Evolutionary conservation across 2,888 invertebrate genomes (phyloP), one percentile per base, ranked within the genome.

Genomic region (Crepidodera aurea): DNA sequence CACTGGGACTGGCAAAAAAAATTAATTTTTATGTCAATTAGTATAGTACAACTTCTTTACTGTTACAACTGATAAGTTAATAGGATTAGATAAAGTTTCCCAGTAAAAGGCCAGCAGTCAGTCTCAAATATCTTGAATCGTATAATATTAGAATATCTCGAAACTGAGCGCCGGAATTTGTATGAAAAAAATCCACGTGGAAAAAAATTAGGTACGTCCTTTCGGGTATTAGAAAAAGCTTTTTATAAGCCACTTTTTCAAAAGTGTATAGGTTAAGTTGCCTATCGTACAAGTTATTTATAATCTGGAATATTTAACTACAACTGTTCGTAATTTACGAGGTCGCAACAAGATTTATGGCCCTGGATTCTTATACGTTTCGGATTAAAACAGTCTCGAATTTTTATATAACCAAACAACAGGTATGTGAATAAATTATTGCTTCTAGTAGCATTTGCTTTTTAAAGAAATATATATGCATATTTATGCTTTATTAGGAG

Each of bases 311-410:
- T 82, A 82, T 81, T 82, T 80, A 79, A 81, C 79, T 80, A 81
- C 82, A 81, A 81, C 81, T 79, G 81, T 81, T 79, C 77, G 79
- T 81, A 79, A 82, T 81, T 82, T 82, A 82, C 81, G 82, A 82
- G 82, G 81, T 82, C 82, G 81, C 78, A 73, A 67, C 73, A 75
- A 81, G 82, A 82, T 82, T 82, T 82, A 82, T 81, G 76, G 78
- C 75, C 68, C 77, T 74, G 77, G 79, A 81, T 81, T 81, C 81
- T 80, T 79, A 79, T 81, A 78, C 79, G 79, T 79, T 81, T 81
- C 78, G 81, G 80, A 81, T 81, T 81, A 81, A 80, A 80, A 79
- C 76, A 77, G 75, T 73, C 77, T 76, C 74, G 76, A 75, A 78
- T 78, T 79, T 79, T 78, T 79, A 78, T 77, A 78, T 77, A 78